phyloP scores from a whole-genome alignment of 2,888 invertebrate species.

The Sericinus montela region DNA sequence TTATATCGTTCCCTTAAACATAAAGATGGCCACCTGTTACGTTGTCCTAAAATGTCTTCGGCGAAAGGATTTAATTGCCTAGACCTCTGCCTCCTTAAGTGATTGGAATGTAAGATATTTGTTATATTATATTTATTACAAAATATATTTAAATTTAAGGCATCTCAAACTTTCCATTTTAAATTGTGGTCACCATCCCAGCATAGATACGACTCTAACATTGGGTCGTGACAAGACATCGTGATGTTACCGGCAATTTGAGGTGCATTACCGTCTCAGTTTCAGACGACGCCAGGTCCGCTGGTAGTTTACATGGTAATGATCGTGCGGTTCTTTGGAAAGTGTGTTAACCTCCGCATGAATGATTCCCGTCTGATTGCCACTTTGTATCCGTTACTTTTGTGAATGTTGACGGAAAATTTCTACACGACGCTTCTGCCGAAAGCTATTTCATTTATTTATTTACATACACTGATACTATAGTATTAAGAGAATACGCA shows the following conservation, averaged over 20 bases:
- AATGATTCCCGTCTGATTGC: conserved; percentile 10
- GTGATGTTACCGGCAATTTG: conserved; percentile 35
- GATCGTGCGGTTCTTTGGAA: conserved; percentile 4
- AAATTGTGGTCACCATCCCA: background rate
- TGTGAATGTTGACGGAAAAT: background rate
- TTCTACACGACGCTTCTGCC: too few relatives aligned
- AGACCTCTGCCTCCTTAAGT: too few relatives aligned
- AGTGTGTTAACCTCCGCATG: conserved; percentile 11
- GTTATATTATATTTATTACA: too few relatives aligned
- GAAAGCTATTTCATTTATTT: too few relatives aligned
- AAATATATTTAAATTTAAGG: too few relatives aligned
- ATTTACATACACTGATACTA: too few relatives aligned
- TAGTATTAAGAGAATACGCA: too few relatives aligned
- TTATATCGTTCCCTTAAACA: too few relatives aligned
- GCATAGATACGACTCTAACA: conserved; percentile 6
- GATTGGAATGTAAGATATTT: too few relatives aligned
- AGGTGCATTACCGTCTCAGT: conserved; percentile 29
- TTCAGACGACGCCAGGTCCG: conserved; percentile 21
- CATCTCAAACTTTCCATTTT: background rate
- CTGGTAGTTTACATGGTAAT: conserved; percentile 13
- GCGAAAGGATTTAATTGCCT: too few relatives aligned
- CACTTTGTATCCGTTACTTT: conserved; percentile 1
- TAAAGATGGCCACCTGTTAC: too few relatives aligned
- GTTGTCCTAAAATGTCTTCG: too few relatives aligned
- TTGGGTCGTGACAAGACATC: conserved; percentile 34